A percentile compares a stretch with the other conserved stretches of the same genome.
Evolutionary conservation across 2,113 vertebrate species (phyloP).

Genomic region (Sebastes fasciatus): DNA sequence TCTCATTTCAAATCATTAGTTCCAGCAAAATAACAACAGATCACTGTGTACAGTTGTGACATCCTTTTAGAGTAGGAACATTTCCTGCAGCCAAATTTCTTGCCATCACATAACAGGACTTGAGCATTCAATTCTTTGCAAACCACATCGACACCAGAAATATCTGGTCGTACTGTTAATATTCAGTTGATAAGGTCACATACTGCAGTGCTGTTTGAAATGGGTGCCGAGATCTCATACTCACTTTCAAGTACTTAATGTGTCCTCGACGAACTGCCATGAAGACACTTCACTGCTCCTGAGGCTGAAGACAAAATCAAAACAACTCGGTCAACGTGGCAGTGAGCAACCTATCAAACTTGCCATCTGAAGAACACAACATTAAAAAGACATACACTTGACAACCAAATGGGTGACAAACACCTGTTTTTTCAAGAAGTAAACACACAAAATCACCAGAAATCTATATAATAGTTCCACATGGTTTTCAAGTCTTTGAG

Average conservation of each 20-base stretch:
- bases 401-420: neutral
- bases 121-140: neutral
- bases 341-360: neutral
- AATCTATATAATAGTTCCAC: neutral
- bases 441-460: neutral
- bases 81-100: neutral
- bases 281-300: constrained; percentile 86
- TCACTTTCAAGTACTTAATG: constrained; percentile 87
- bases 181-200: neutral
- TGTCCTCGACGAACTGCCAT: constrained; percentile 89
- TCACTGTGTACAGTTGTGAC: too few species aligned
- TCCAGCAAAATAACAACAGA: neutral
- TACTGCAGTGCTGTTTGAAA: neutral
- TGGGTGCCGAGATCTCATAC: constrained; percentile 54
- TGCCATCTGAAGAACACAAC: neutral
- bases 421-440: neutral
- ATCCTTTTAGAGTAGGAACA: neutral
- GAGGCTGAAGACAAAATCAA: constrained; percentile 69
- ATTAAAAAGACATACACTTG: neutral
- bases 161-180: neutral
- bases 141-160: neutral
- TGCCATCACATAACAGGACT: neutral
- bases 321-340: neutral
- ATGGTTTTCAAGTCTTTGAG: neutral
- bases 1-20: neutral